Evolutionary conservation across 2,888 invertebrate genomes (phyloP).

Genomic region (Exocentrus adspersus): DNA sequence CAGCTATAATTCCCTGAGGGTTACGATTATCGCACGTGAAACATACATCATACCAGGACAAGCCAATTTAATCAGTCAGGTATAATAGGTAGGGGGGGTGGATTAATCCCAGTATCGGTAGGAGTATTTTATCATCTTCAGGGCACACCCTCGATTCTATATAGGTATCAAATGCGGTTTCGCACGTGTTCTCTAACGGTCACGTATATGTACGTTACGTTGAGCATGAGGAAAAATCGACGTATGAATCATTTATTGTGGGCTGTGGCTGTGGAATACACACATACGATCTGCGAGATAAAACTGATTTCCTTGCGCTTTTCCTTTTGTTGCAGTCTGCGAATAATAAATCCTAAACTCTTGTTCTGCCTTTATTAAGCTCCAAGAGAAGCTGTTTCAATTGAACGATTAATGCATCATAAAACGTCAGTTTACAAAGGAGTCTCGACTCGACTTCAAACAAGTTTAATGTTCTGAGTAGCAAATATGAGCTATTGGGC

Average conservation of each 20-base stretch:
- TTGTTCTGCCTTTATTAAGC: background rate
- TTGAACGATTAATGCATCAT: background rate
- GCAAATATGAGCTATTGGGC: no score
- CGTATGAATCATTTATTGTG: constrained; percentile 21
- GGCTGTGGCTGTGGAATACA: constrained; percentile 16
- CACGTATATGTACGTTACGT: constrained; percentile 1
- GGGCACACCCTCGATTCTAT: constrained; percentile 20
- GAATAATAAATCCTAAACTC: background rate
- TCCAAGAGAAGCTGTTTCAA: background rate
- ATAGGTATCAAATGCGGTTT: constrained; percentile 22
- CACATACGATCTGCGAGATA: constrained; percentile 10
- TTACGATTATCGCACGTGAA: constrained; percentile 10
- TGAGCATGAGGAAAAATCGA: constrained; percentile 16
- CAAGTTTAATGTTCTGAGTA: no score
- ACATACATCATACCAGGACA: constrained; percentile 10
- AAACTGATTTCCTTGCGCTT: background rate
- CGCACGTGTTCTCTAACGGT: constrained; percentile 24
- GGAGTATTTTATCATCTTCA: constrained; percentile 26
- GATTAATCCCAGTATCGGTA: constrained; percentile 16
- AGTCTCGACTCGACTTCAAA: no score
- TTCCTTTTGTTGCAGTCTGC: background rate
- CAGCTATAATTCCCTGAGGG: background rate
- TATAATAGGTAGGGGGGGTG: constrained; percentile 14
- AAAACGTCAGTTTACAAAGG: no score
- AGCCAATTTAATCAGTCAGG: constrained; percentile 24